Evolutionary conservation across 2,888 invertebrate genomes (phyloP).

Genomic region (Clepsis dumicolana): DNA sequence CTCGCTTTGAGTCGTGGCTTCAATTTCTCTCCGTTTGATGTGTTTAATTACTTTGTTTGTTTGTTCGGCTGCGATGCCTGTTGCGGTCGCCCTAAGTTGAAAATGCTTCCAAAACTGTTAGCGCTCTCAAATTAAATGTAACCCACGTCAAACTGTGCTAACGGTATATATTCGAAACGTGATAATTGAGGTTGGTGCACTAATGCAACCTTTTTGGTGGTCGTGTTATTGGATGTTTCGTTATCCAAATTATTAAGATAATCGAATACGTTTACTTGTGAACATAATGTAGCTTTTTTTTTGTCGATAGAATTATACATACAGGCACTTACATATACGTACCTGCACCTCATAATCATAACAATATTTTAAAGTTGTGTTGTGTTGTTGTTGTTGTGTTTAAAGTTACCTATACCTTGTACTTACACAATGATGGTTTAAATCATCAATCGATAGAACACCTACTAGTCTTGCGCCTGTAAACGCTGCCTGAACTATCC

Average conservation of each 20-base stretch:
- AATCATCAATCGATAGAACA: neutral
- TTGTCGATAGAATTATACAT: too few species aligned
- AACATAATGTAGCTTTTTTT: too few species aligned
- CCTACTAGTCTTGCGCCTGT: neutral
- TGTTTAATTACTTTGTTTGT: slow-evolving; percentile 86
- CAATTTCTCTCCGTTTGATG: slow-evolving; percentile 83
- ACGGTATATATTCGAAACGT: slow-evolving; percentile 78
- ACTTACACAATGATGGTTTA: too few species aligned
- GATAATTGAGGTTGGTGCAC: slow-evolving; percentile 69
- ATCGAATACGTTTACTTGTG: too few species aligned
- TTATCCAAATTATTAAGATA: neutral
- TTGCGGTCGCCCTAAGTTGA: slow-evolving; percentile 80
- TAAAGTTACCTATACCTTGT: too few species aligned
- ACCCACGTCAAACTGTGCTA: slow-evolving; percentile 82
- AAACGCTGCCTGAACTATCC: neutral
- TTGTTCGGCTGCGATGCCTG: slow-evolving; percentile 76
- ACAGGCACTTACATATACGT: too few species aligned
- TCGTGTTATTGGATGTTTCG: neutral
- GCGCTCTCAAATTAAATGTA: slow-evolving; percentile 82
- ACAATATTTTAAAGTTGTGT: too few species aligned
- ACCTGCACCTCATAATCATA: too few species aligned
- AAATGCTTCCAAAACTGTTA: slow-evolving; percentile 79
- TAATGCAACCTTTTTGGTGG: slow-evolving; percentile 17
- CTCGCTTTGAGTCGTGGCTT: slow-evolving; percentile 75
- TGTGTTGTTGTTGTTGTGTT: too few species aligned